These are phyloP conservation scores for Xenopus laevis DNA, from an alignment of 2,113 vertebrate genomes.

Conservation along the genomic window DNA sequence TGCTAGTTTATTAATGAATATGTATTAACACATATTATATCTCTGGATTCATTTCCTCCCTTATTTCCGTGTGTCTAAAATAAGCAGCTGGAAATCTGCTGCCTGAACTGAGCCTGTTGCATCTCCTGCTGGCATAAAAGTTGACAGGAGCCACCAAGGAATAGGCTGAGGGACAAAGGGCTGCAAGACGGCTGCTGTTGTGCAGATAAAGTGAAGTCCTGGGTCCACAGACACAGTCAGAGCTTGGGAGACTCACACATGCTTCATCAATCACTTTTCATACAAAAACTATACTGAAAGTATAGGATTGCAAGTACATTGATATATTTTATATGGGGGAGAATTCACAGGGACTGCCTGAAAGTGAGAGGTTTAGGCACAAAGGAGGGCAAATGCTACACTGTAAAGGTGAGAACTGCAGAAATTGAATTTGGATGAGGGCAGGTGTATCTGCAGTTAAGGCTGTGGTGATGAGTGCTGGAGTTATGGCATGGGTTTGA, in stretches of 20 bases:
- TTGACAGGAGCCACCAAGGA: conserved; percentile 29
- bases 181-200: conserved; percentile 10
- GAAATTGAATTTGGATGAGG: no score
- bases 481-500: no score
- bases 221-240: conserved; percentile 19
- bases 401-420: no score
- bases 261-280: neutral
- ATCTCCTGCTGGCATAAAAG: conserved; percentile 24
- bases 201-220: conserved; percentile 18
- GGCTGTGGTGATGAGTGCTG: no score
- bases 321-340: no score
- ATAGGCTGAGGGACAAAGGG: conserved; percentile 18
- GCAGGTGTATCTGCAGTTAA: no score
- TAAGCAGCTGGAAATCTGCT: conserved; percentile 31
- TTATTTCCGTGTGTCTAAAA: conserved; percentile 34
- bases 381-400: no score
- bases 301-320: no score
- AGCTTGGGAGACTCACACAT: conserved; percentile 17
- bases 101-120: conserved; percentile 35
- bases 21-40: conserved; percentile 27
- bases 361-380: no score
- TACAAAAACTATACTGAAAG: neutral
- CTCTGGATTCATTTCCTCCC: conserved; percentile 21
- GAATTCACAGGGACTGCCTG: no score
- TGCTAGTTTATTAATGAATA: conserved; percentile 17